phyloP scores from a whole-genome alignment of 2,888 invertebrate genomes.

The Eulithis testata region DNA sequence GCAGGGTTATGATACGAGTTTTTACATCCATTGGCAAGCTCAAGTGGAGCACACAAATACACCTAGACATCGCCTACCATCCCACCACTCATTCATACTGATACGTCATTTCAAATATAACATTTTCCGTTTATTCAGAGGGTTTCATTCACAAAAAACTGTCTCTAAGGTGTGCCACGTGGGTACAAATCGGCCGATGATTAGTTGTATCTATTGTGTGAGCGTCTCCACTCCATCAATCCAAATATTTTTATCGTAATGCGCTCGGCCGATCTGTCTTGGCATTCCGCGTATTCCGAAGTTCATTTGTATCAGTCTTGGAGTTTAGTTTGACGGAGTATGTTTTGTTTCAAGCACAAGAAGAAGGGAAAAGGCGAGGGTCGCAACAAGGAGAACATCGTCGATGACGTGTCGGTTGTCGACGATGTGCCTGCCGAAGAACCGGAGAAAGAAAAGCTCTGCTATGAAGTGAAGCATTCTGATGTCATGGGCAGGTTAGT shows the following conservation, averaged over 20 bases:
- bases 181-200: conserved; percentile 50
- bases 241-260: conserved; percentile 26
- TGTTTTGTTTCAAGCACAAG: conserved; percentile 69
- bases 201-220: conserved; percentile 68
- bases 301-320: conserved; percentile 28
- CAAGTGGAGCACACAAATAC: conserved; percentile 79
- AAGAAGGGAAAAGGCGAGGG: conserved; percentile 64
- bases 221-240: conserved; percentile 39
- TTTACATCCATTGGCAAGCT: conserved; percentile 76
- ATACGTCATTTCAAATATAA: conserved; percentile 59
- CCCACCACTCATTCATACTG: conserved; percentile 72
- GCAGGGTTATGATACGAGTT: conserved; percentile 73
- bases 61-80: conserved; percentile 71
- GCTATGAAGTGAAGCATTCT: conserved; percentile 85
- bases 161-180: conserved; percentile 36
- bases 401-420: conserved; percentile 52
- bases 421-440: conserved; percentile 55
- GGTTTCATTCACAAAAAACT: conserved; percentile 59
- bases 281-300: conserved; percentile 18
- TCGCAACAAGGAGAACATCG: conserved; percentile 72
- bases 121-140: conserved; percentile 55
- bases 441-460: conserved; percentile 85
- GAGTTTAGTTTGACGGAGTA: conserved; percentile 25
- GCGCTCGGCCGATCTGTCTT: conserved; percentile 18
- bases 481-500: conserved; percentile 85